Evolutionary conservation across 2,888 invertebrate genomes (phyloP).

Genomic region (Mimachlamys varia): DNA sequence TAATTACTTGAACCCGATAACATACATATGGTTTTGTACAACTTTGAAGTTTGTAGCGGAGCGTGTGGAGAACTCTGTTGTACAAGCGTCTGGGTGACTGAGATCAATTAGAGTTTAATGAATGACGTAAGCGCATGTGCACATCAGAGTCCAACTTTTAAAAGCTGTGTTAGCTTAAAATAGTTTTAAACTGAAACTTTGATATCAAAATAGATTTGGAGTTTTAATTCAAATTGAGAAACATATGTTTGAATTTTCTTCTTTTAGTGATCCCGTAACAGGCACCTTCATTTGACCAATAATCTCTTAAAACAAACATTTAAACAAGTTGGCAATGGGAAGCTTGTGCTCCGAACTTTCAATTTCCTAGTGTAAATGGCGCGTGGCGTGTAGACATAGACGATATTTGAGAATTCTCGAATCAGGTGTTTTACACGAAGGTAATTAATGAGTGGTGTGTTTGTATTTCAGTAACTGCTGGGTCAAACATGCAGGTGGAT

Average conservation of each 20-base stretch:
- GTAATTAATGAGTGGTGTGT: not conserved
- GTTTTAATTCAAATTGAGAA: too few species aligned
- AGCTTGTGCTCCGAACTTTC: too few species aligned
- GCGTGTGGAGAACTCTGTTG: not conserved
- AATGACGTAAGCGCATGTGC: not conserved
- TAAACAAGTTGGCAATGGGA: too few species aligned
- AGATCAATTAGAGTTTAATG: not conserved
- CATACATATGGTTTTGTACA: not conserved
- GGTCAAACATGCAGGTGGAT: not conserved
- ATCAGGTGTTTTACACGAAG: not conserved
- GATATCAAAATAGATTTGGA: too few species aligned
- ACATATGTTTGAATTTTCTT: too few species aligned
- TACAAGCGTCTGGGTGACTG: constrained; percentile 22
- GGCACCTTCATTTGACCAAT: too few species aligned
- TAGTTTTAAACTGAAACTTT: too few species aligned
- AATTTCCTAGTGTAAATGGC: too few species aligned
- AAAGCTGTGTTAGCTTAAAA: not conserved
- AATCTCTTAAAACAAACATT: not conserved
- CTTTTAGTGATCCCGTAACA: too few species aligned
- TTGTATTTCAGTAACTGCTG: not conserved
- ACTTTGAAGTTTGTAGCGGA: not conserved
- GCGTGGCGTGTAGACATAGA: not conserved
- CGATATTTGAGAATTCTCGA: not conserved
- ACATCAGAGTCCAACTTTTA: not conserved
- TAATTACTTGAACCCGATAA: not conserved